Evolutionary conservation across 2,797 vertebrate genomes (phyloP).

Genomic region (Oryzias sinensis): DNA sequence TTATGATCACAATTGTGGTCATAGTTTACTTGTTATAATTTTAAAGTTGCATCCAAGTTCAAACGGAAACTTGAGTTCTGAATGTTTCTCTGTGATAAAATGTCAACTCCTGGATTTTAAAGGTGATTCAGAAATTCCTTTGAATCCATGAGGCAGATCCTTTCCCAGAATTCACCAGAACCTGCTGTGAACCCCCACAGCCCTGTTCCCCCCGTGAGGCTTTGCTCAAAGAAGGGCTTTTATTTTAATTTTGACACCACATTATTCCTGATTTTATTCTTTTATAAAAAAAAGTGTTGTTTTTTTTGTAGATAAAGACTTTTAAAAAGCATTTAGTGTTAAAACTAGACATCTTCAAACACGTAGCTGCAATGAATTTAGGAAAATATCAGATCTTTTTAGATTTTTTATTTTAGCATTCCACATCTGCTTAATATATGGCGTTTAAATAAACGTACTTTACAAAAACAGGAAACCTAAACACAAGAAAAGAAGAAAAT

Average conservation of each 20-base stretch:
- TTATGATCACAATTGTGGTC: too few relatives aligned
- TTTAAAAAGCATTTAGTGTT: conserved; percentile 18
- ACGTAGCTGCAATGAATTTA: conserved; percentile 21
- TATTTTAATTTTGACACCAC: too few relatives aligned
- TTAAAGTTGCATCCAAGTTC: background rate
- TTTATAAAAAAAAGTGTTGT: background rate
- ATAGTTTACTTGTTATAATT: too few relatives aligned
- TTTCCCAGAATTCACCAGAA: background rate
- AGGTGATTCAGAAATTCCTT: background rate
- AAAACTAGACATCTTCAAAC: conserved; percentile 21
- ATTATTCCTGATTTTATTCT: too few relatives aligned
- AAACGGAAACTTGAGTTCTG: background rate
- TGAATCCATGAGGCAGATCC: conserved; percentile 3
- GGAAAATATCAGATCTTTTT: too few relatives aligned
- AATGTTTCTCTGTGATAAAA: background rate
- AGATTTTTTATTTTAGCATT: too few relatives aligned
- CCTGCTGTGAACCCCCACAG: background rate
- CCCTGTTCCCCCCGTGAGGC: background rate
- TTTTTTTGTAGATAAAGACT: conserved; percentile 8
- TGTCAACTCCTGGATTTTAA: background rate
- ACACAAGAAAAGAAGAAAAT: too few relatives aligned
- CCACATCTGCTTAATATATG: too few relatives aligned
- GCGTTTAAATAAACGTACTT: too few relatives aligned
- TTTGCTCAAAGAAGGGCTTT: conserved; percentile 1
- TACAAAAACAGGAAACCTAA: too few relatives aligned